A percentile compares a stretch with the other conserved stretches of the same genome.
Conservation (phyloP, 2,797 vertebrate species). For the Pogonophryne albipinna region DNA sequence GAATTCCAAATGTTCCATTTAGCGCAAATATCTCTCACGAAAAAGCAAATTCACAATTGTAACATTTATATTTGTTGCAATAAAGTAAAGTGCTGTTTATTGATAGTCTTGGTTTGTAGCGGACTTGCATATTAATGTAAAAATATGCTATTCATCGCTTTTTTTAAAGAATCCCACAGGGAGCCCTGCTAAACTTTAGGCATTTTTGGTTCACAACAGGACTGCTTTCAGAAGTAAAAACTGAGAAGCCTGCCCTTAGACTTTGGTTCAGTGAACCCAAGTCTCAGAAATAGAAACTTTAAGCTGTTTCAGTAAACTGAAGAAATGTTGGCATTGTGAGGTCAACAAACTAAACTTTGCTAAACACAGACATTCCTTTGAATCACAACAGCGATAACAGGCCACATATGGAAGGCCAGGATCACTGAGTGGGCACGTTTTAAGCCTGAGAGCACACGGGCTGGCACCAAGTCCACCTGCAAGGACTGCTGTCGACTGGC, state of each 20-base stretch:
- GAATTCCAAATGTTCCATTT: constrained; percentile 9
- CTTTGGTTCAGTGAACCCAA: constrained; percentile 48
- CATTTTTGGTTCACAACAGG: neutral
- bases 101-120: neutral
- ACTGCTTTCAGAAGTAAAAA: constrained; percentile 44
- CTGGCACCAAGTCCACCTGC: constrained; percentile 23
- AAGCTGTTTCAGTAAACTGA: neutral
- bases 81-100: neutral
- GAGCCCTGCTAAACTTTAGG: neutral
- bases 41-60: neutral
- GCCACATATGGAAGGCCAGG: neutral
- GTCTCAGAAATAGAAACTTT: constrained; percentile 4
- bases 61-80: neutral
- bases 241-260: constrained; percentile 15
- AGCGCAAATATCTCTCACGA: too few relatives aligned
- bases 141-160: neutral
- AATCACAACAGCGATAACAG: constrained; percentile 18
- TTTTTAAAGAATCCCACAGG: neutral
- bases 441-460: constrained; percentile 16
- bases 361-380: constrained; percentile 9
- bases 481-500: constrained; percentile 19
- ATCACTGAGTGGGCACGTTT: neutral
- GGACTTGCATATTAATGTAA: neutral
- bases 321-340: constrained; percentile 23
- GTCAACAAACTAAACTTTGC: neutral